These are phyloP conservation scores for Onychomys torridus DNA, from an alignment of 2,797 vertebrate species.

Conservation along the genomic window DNA sequence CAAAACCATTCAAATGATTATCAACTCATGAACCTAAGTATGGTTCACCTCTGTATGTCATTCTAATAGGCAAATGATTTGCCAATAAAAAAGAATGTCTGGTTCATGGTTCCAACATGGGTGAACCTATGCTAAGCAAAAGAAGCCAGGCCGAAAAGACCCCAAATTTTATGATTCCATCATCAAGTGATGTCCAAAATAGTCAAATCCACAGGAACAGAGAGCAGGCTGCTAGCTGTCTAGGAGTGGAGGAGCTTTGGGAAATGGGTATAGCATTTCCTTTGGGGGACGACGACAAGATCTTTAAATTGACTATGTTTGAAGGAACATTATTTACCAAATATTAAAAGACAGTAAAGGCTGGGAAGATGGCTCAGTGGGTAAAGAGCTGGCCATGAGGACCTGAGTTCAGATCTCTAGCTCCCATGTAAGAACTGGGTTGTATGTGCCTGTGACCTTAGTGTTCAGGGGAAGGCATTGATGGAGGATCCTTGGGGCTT, in stretches of 20 bases:
- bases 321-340: background rate
- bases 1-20: background rate
- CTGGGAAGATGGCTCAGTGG: background rate
- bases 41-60: background rate
- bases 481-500: background rate
- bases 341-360: background rate
- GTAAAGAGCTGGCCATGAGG: background rate
- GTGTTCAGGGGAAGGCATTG: too few relatives aligned
- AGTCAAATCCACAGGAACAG: constrained; percentile 13
- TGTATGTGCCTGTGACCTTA: background rate
- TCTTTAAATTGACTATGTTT: background rate
- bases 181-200: constrained; percentile 12
- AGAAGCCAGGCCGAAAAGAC: background rate
- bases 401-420: background rate
- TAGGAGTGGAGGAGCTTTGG: background rate
- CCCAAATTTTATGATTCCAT: background rate
- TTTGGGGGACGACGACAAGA: background rate
- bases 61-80: constrained; percentile 8
- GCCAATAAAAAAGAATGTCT: constrained; percentile 30
- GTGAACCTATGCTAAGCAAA: background rate
- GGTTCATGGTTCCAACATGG: background rate
- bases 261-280: background rate
- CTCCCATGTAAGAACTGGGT: background rate
- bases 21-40: constrained; percentile 34
- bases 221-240: background rate